These are phyloP conservation scores for Sigmodon hispidus DNA, from an alignment of 2,113 vertebrate genomes.

Conservation along the genomic window DNA sequence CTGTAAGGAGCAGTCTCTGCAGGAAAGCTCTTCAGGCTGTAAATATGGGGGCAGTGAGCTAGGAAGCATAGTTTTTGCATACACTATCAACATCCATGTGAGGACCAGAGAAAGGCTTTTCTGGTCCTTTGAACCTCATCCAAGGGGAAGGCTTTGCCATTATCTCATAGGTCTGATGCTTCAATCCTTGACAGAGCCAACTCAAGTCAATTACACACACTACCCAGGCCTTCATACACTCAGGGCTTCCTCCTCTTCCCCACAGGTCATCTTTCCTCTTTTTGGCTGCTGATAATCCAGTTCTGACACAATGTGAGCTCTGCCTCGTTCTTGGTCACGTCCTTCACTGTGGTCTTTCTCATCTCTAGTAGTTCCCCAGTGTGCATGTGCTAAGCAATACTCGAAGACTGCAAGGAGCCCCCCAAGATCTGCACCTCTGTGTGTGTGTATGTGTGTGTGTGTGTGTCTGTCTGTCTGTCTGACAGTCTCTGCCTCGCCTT, in stretches of 20 bases:
- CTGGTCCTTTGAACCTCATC: not conserved
- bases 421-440: not conserved
- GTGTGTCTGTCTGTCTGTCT: not conserved
- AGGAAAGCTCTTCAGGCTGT: not conserved
- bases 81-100: not conserved
- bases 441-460: not conserved
- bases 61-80: not conserved
- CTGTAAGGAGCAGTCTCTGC: not conserved
- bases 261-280: not conserved
- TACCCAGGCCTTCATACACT: not conserved
- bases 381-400: too few species aligned
- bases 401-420: not conserved
- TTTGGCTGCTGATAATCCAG: not conserved
- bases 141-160: not conserved
- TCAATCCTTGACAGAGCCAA: not conserved
- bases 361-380: not conserved
- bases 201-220: not conserved
- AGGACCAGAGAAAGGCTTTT: too few species aligned
- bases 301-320: too few species aligned
- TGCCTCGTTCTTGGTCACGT: not conserved
- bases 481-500: not conserved
- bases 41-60: not conserved
- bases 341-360: not conserved
- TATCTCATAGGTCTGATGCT: not conserved
- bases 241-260: not conserved